Evolutionary conservation across 2,113 vertebrate genomes (phyloP), one percentile per base, ranked within the genome.

Genomic region (Pelvicachromis taeniatus): DNA sequence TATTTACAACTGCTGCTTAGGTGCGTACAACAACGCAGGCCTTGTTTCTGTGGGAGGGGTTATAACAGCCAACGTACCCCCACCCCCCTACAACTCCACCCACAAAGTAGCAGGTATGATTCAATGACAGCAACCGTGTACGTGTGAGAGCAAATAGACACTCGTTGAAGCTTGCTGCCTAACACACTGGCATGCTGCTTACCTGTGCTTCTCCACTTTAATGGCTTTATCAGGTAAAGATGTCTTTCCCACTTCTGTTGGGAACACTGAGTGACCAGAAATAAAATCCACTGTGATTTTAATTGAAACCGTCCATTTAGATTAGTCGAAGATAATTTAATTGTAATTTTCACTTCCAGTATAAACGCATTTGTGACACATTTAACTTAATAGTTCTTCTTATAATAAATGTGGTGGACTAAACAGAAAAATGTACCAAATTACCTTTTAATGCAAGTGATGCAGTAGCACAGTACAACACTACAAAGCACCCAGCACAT

Each of bases 11-110:
- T 94, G 91, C 96, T 95, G 93, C 94, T 93, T 94, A 99, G 99
- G 99, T 98, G 98, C 97, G 88, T 99, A 98, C 92, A 99, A 99
- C 96, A 99, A 97, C 91, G 97, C 97, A 89, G 97, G 97, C 90
- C 96, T 99, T 95, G 97, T 98, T 93, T 97, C 98, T 70, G 83
- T 97, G 93, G 97, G 97, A 93, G 98, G 96, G 96, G 97, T 98
- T 92, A 96, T 98, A 94, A 97, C 97, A 91, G 94, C 98, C 89
- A 97, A 93, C 81, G 95, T 97, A 90, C 93, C 97, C 89, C 97
- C 97, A 94, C 97, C 97, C 53, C 94, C 97, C 14, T 99, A 98
- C 94, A 94, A 93, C 93, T 92, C 97, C 84, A 96, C 96, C 94
- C 96, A 97, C 95, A 96, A 93, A 91, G 95, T 93, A 93, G 93